Evolutionary conservation across 2,888 invertebrate species (phyloP), one percentile per base, ranked within the genome.

Genomic region (Norana najaformis): DNA sequence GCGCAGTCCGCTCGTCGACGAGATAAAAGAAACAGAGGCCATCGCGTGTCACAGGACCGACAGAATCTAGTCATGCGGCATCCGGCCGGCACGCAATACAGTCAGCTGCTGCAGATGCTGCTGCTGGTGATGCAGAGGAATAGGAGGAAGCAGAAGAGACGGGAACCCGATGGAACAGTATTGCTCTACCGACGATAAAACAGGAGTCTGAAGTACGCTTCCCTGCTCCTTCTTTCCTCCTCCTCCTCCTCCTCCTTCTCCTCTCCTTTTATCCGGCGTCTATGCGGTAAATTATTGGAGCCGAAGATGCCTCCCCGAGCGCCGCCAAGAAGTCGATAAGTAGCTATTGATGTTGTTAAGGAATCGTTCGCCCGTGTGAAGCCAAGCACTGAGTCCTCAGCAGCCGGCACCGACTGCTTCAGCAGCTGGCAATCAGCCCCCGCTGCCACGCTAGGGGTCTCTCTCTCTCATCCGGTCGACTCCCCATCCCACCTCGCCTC

Each of bases 321-420:
- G 34, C 13, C 23, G 18, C 85, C 36, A 37, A 85, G 35, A 37
- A 85, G 85, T 85, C 85, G 85, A 85, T 85, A 37, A 85, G 85
- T 37, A 36, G 37, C 85, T 36, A 85, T 85, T 85, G 85, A 85
- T 85, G 85, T 85, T 37, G 36, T 85, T 36, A 37, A 85, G 85
- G 69, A 37, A 37, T 85, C 85, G 85, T 85, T 30, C 85, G 85
- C 34, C 69, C 69, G 69, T 69, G n/a, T 69, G 69, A 69, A 85
- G 85, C 35, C 85, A 4, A 85, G 35, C 85, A 6, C 36, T 23
- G 37, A 34, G 3, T 85, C 85, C 35, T 69, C 69, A n/a, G 69
- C 69, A n/a, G 69, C 13, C 41, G 41, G 1, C 41, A 18, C 41
- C 69, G 69, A n/a, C 69, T n/a, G n/a, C 30, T 69, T 30, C 69